Percentiles rank a stretch among this genome's conserved stretches.
phyloP scores from a whole-genome alignment of 1,140 invertebrate species.

The Zaprionus camerounensis region DNA sequence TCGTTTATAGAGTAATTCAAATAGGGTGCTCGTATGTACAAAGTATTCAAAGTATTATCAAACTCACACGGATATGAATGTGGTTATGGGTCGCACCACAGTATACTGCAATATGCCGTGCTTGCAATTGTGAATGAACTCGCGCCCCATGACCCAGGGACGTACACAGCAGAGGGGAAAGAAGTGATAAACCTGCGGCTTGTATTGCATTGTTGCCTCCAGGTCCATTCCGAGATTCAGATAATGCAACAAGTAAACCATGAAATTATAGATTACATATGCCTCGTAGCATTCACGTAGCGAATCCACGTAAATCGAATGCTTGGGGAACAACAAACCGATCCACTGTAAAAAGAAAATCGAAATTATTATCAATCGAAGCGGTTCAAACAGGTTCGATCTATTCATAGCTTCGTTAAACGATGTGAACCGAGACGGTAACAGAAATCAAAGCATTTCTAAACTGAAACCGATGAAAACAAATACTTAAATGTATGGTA shows the following conservation, averaged over 20 bases:
- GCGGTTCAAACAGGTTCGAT: conserved; percentile 4
- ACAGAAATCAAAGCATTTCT: neutral
- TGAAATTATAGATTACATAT: conserved; percentile 99
- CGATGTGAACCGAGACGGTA: neutral
- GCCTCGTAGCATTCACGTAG: conserved; percentile 97
- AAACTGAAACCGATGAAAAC: neutral
- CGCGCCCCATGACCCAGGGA: conserved; percentile 95
- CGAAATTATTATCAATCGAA: neutral
- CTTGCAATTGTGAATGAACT: conserved; percentile 97
- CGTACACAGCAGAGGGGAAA: conserved; percentile 93
- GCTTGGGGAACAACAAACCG: conserved; percentile 91
- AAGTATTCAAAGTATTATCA: neutral
- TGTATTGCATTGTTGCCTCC: conserved; percentile 92
- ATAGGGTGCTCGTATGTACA: too few relatives aligned
- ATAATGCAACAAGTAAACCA: conserved; percentile 97
- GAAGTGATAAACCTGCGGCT: conserved; percentile 93
- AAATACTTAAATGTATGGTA: neutral
- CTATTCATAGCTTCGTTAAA: neutral
- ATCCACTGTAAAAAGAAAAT: conserved; percentile 88
- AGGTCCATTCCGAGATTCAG: conserved; percentile 93
- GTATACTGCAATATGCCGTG: conserved; percentile 98
- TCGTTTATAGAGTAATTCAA: too few relatives aligned
- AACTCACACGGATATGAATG: conserved; percentile 94
- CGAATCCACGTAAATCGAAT: conserved; percentile 96
- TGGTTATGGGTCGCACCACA: conserved; percentile 94